Percentiles rank a stretch among this genome's conserved stretches.
These are phyloP conservation scores for Atethmia centrago DNA, from an alignment of 2,888 invertebrate genomes.

Conservation along the genomic window DNA sequence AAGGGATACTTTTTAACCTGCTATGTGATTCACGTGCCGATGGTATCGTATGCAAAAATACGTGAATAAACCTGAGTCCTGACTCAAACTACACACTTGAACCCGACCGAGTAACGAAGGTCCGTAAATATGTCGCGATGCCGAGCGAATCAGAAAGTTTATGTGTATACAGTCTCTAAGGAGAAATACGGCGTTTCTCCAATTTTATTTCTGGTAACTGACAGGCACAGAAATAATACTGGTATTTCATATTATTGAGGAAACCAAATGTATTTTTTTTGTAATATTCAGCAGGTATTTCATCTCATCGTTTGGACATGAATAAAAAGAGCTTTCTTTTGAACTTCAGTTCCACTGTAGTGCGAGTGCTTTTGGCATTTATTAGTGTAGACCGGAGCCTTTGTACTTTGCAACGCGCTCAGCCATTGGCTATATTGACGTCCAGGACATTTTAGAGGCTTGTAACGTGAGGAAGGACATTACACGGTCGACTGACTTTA, in stretches of 20 bases:
- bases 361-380: conserved; percentile 39
- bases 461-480: conserved; percentile 36
- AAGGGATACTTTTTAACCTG: conserved; percentile 9
- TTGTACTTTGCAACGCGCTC: conserved; percentile 26
- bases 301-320: conserved; percentile 6
- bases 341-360: background rate
- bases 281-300: conserved; percentile 26
- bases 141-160: conserved; percentile 52
- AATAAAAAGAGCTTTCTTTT: conserved; percentile 14
- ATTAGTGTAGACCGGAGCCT: conserved; percentile 35
- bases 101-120: conserved; percentile 50
- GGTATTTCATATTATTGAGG: conserved; percentile 39
- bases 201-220: conserved; percentile 52
- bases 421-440: conserved; percentile 26
- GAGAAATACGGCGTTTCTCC: conserved; percentile 45
- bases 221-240: conserved; percentile 31
- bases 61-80: conserved; percentile 32
- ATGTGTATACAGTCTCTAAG: conserved; percentile 57
- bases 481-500: conserved; percentile 28
- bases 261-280: conserved; percentile 19
- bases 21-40: conserved; percentile 8
- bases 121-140: conserved; percentile 57
- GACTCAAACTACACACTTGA: conserved; percentile 50
- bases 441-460: conserved; percentile 33
- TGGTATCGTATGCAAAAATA: conserved; percentile 31